Evolutionary conservation across 2,797 vertebrate species (phyloP), one percentile per base, ranked within the genome.

Genomic region (Hyperoplus immaculatus): DNA sequence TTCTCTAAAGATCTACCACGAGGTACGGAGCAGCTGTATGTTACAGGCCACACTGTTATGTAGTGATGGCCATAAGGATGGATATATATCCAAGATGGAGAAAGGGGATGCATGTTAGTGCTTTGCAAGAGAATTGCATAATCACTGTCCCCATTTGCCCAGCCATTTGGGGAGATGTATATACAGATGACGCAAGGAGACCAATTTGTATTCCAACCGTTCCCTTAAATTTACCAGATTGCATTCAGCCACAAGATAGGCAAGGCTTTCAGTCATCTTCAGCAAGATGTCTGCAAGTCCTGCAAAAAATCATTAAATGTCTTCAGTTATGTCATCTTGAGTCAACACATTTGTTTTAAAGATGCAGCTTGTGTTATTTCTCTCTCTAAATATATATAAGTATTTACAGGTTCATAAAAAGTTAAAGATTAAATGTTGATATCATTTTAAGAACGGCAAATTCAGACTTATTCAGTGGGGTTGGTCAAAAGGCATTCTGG

Each of bases 1-100:
- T 99, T 99, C 90, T 97, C 98, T 0, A 98, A 98, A 89, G 98
- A 99, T 74, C 94, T 99, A 5, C 98, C 98, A 14, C 93, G 95
- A 97, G 98, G 98, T 99, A 95, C 1, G 18, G n/a, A 10, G 4
- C 38, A 41, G 42, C 43, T 14, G 59, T 3, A 60, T n/a, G 9
- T 42, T 29, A 29, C 56, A 15, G 38, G 4, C 15, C 8, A 21
- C 6, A 2, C 0, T 14, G 56, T 13, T 15, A 9, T 50, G 16
- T 12, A 18, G 54, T n/a, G 6, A 50, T 15, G 15, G 14, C 43
- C 15, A 38, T 6, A 4, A 18, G 4, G 62, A 62, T 8, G 12
- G 12, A 29, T 29, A 18, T 13, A 18, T 12, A 6, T 39, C 18
- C 38, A 10, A 12, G 38, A 14, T 41, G 6, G 29, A 61, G 12